phyloP scores from a whole-genome alignment of 2,888 invertebrate genomes.

The Germaria angustata region DNA sequence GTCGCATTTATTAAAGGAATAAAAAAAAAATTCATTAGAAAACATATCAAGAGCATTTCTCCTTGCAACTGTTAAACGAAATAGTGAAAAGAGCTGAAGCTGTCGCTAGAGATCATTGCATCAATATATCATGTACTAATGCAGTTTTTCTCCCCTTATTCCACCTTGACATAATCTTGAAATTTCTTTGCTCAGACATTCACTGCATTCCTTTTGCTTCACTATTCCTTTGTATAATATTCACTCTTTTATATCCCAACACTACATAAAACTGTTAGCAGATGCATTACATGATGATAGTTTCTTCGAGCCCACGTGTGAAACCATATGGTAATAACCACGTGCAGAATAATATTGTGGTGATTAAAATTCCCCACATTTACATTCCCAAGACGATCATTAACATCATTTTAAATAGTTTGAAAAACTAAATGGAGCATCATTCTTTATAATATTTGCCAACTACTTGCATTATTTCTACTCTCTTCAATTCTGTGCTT shows the following conservation, averaged over 20 bases:
- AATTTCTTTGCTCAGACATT: background rate
- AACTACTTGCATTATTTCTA: background rate
- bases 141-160: background rate
- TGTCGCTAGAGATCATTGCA: too few species aligned
- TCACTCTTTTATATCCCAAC: slow-evolving; percentile 20
- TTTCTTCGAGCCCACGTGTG: background rate
- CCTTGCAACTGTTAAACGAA: too few species aligned
- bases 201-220: background rate
- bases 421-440: slow-evolving; percentile 64
- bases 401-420: slow-evolving; percentile 38
- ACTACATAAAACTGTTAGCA: background rate
- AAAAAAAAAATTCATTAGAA: background rate
- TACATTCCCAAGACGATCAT: slow-evolving; percentile 58
- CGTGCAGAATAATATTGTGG: slow-evolving; percentile 57
- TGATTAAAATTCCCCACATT: slow-evolving; percentile 62
- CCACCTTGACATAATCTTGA: background rate
- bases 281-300: background rate
- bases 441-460: background rate
- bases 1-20: too few species aligned
- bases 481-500: background rate
- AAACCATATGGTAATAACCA: slow-evolving; percentile 37
- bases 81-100: too few species aligned
- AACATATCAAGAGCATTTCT: background rate
- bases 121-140: too few species aligned
- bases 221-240: slow-evolving; percentile 8